These are phyloP conservation scores for Ormyrus rosae DNA, from an alignment of 2,888 invertebrate species.

Conservation along the genomic window DNA sequence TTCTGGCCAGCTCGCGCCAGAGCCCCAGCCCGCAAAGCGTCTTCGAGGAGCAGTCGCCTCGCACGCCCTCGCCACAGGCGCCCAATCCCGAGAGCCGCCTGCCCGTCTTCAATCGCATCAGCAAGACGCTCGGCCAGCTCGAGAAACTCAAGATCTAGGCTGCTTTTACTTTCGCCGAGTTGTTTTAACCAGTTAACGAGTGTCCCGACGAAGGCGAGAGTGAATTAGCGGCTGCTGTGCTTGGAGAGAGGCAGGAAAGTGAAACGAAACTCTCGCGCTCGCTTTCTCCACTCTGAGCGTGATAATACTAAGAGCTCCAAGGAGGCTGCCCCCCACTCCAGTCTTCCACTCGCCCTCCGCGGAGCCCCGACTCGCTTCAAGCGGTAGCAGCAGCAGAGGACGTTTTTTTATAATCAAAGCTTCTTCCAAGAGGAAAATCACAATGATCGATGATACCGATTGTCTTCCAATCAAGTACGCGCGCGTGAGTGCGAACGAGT, in stretches of 20 bases:
- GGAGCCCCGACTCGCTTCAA: too few species aligned
- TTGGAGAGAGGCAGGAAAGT: slow-evolving; percentile 30
- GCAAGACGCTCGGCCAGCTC: slow-evolving; percentile 76
- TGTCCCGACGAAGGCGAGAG: slow-evolving; percentile 21
- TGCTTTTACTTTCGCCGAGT: slow-evolving; percentile 24
- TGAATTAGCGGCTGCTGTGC: slow-evolving; percentile 1
- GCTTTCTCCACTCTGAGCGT: slow-evolving; percentile 6
- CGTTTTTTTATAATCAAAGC: neutral
- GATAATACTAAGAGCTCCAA: too few species aligned
- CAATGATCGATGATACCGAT: slow-evolving; percentile 16
- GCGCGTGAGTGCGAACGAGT: neutral
- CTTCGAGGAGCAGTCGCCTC: slow-evolving; percentile 63
- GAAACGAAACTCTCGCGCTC: slow-evolving; percentile 33
- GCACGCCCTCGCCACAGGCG: slow-evolving; percentile 69
- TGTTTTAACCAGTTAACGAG: neutral
- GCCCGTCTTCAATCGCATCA: slow-evolving; percentile 87
- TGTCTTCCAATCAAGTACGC: slow-evolving; percentile 42
- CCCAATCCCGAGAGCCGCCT: slow-evolving; percentile 81
- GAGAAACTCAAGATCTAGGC: slow-evolving; percentile 70
- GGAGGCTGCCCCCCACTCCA: too few species aligned
- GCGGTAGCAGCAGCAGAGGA: too few species aligned
- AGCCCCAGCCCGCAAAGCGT: slow-evolving; percentile 76
- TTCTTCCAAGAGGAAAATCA: slow-evolving; percentile 17
- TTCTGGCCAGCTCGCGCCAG: slow-evolving; percentile 75
- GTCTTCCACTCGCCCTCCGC: too few species aligned